Evolutionary conservation across 2,113 vertebrate species (phyloP).

Genomic region (Myiozetetes cayanensis): DNA sequence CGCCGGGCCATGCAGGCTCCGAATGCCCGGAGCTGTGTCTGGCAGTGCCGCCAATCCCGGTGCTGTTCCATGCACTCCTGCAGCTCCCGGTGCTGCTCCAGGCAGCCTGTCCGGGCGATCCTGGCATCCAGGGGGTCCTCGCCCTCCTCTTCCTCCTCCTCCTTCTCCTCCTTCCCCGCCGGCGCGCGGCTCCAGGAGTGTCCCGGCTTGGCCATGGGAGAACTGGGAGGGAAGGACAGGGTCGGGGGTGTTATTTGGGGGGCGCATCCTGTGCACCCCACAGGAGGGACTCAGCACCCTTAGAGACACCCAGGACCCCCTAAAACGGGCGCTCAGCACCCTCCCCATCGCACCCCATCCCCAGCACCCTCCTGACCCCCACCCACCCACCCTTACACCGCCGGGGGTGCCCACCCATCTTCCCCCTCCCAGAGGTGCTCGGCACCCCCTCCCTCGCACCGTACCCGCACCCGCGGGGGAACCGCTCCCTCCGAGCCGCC

Average conservation of each 20-base stretch:
- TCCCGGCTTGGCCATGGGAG: conserved; percentile 74
- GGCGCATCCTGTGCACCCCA: too few relatives aligned
- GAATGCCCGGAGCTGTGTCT: conserved; percentile 82
- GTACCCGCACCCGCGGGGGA: too few relatives aligned
- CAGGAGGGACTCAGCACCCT: background rate
- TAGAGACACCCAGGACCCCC: too few relatives aligned
- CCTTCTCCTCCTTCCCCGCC: conserved; percentile 1
- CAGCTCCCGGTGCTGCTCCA: conserved; percentile 81
- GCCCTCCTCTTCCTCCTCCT: conserved; percentile 67
- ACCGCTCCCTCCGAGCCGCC: too few relatives aligned
- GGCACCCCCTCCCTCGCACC: too few relatives aligned
- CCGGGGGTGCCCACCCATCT: too few relatives aligned
- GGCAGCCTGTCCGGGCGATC: conserved; percentile 85
- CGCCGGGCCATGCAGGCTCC: conserved; percentile 85
- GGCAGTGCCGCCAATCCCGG: conserved; percentile 91
- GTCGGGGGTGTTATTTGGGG: background rate
- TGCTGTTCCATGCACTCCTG: conserved; percentile 92
- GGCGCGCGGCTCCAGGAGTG: conserved; percentile 71
- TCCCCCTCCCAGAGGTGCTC: too few relatives aligned
- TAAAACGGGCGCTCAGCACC: too few relatives aligned
- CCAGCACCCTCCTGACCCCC: background rate
- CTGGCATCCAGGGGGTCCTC: conserved; percentile 86
- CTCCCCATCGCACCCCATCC: too few relatives aligned
- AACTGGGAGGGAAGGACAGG: fast-evolving
- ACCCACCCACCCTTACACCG: too few relatives aligned